These are phyloP conservation scores for Muntiacus reevesi DNA, from an alignment of 2,113 vertebrate species.

Conservation along the genomic window DNA sequence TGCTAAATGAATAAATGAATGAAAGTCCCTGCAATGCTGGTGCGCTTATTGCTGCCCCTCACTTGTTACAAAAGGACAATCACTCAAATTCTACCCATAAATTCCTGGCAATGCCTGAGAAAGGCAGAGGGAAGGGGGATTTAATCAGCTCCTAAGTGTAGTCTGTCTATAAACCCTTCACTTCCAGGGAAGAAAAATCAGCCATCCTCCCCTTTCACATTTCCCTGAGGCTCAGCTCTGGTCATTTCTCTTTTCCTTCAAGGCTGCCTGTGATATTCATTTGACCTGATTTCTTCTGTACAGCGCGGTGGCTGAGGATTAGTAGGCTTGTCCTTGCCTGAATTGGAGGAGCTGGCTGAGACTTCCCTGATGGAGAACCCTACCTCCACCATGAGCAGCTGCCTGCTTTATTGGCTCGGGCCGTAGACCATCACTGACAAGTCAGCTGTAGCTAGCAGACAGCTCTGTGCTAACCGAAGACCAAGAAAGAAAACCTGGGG, in stretches of 20 bases:
- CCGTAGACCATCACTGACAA: background rate
- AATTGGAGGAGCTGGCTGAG: background rate
- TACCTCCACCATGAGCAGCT: background rate
- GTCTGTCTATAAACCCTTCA: background rate
- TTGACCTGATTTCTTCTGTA: constrained; percentile 43
- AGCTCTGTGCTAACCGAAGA: background rate
- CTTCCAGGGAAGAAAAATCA: background rate
- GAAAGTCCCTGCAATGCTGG: background rate
- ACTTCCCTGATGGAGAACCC: background rate
- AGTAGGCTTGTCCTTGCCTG: background rate
- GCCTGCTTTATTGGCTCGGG: background rate
- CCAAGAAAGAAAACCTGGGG: background rate
- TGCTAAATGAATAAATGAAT: background rate
- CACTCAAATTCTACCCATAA: background rate
- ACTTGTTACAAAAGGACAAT: background rate
- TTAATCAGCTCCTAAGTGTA: background rate
- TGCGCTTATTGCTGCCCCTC: background rate
- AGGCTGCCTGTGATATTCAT: constrained; percentile 9
- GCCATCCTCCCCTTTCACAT: background rate
- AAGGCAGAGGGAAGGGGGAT: background rate
- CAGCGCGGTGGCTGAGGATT: background rate
- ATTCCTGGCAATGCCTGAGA: background rate
- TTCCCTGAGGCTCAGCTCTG: background rate
- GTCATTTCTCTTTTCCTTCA: constrained; percentile 28
- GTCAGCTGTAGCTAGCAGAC: background rate